Evolutionary conservation across 1,140 invertebrate genomes (phyloP).

Genomic region (Brachionus plicatilis): DNA sequence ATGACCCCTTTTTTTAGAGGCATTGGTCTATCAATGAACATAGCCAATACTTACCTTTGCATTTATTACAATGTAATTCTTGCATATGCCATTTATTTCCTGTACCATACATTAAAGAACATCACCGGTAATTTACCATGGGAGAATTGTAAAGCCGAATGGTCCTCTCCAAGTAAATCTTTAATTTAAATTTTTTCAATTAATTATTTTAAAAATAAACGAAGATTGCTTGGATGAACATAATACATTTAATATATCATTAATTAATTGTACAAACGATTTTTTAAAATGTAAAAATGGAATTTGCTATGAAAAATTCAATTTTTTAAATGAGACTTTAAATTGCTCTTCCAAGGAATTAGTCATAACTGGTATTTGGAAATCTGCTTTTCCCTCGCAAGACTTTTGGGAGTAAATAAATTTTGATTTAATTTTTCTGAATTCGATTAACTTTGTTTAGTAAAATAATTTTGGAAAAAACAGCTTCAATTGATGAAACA

Average conservation of each 20-base stretch:
- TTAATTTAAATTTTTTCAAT: not conserved
- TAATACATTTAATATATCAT: constrained; percentile 7
- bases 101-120: constrained; percentile 72
- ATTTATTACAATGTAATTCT: constrained; percentile 84
- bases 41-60: constrained; percentile 36
- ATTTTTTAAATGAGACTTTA: not conserved
- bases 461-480: constrained; percentile 48
- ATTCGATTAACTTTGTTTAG: constrained; percentile 43
- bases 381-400: constrained; percentile 58
- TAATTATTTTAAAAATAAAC: constrained; percentile 12
- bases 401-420: constrained; percentile 27
- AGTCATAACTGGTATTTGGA: not conserved
- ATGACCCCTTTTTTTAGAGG: constrained; percentile 72
- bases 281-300: constrained; percentile 38
- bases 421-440: not conserved
- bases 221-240: constrained; percentile 27
- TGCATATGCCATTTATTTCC: constrained; percentile 87
- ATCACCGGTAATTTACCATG: constrained; percentile 67
- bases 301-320: constrained; percentile 12
- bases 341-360: not conserved
- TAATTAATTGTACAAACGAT: not conserved
- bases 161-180: constrained; percentile 60
- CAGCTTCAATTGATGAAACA: constrained; percentile 39
- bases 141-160: constrained; percentile 74
- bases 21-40: constrained; percentile 41